Conservation (phyloP, 2,888 invertebrate species). For the Drosophila greeni region DNA sequence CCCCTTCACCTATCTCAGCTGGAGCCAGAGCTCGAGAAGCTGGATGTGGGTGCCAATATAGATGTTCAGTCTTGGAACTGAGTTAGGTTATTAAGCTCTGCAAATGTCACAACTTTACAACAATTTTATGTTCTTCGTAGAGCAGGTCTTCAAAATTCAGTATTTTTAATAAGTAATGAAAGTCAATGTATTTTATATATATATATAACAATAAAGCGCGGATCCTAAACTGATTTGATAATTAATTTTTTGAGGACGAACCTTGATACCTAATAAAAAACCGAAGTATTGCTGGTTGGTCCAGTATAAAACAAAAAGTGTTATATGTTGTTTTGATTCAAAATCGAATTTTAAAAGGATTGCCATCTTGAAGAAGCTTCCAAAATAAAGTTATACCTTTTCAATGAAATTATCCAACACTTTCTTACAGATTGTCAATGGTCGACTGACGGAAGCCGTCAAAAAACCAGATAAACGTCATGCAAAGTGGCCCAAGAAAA, state of each 20-base stretch:
- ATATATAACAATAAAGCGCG: too few relatives aligned
- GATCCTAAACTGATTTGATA: too few relatives aligned
- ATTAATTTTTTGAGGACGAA: too few relatives aligned
- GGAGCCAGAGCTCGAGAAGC: background rate
- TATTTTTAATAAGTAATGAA: background rate
- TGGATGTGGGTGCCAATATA: background rate
- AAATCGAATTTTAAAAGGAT: too few relatives aligned
- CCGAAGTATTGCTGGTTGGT: too few relatives aligned
- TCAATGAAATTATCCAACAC: background rate
- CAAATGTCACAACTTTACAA: background rate
- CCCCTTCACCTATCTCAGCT: conserved; percentile 37
- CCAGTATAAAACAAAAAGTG: too few relatives aligned
- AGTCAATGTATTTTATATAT: background rate
- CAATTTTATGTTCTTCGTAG: too few relatives aligned
- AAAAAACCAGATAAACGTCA: background rate
- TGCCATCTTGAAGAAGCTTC: background rate
- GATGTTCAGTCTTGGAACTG: background rate
- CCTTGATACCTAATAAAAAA: too few relatives aligned
- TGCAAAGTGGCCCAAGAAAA: conserved; percentile 9
- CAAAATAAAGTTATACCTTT: background rate
- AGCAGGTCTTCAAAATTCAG: background rate
- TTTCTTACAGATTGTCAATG: background rate
- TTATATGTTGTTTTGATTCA: too few relatives aligned
- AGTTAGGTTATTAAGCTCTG: background rate
- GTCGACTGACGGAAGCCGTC: too few relatives aligned